A percentile compares a stretch with the other conserved stretches of the same genome.
phyloP scores from a whole-genome alignment of 2,888 invertebrate species.

The Meiosimyza platycephala region DNA sequence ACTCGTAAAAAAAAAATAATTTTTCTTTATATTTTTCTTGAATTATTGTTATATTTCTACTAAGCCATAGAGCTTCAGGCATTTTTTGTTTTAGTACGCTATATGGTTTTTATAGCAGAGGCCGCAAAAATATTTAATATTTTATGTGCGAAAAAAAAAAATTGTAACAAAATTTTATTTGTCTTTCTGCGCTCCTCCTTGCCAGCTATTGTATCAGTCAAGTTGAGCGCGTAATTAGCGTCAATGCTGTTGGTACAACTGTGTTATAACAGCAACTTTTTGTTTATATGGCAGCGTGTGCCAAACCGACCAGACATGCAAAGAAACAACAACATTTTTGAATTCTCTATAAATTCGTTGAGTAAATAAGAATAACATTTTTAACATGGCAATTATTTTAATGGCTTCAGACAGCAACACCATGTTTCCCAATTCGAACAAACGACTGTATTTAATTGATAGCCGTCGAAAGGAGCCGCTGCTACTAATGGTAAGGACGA shows the following conservation, averaged over 20 bases:
- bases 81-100: too few relatives aligned
- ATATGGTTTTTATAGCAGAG: too few relatives aligned
- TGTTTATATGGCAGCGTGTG: neutral
- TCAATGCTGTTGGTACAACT: neutral
- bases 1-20: too few relatives aligned
- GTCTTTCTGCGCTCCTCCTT: too few relatives aligned
- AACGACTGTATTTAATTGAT: neutral
- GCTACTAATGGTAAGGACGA: neutral
- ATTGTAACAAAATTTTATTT: too few relatives aligned
- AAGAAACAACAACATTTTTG: neutral
- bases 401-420: slow-evolving; percentile 40
- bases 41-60: too few relatives aligned
- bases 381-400: slow-evolving; percentile 41
- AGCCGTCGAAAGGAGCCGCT: neutral
- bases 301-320: slow-evolving; percentile 17
- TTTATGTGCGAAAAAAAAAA: too few relatives aligned
- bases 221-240: slow-evolving; percentile 9
- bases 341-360: slow-evolving; percentile 26
- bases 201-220: too few relatives aligned
- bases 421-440: slow-evolving; percentile 3
- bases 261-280: neutral
- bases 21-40: too few relatives aligned
- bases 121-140: too few relatives aligned
- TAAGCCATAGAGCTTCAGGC: too few relatives aligned
- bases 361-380: slow-evolving; percentile 19